Percentiles rank a stretch among this genome's conserved stretches.
Conservation (phyloP, 2,113 vertebrate genomes). For the Pelecanoides urinatrix region DNA sequence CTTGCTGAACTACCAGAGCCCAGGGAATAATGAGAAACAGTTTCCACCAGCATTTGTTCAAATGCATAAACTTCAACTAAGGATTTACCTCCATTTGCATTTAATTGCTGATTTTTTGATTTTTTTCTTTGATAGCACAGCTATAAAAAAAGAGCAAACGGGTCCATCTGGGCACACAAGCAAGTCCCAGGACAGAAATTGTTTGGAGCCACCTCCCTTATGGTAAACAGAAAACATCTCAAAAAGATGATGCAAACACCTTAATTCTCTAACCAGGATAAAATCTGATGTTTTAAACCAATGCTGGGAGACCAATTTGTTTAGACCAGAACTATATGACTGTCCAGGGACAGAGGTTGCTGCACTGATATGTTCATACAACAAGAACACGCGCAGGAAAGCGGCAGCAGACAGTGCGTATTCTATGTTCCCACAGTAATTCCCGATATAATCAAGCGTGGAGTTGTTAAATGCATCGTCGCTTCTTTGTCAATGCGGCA, state of each 20-base stretch:
- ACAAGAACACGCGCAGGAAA: not conserved
- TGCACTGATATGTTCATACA: too few relatives aligned
- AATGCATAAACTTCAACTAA: not conserved
- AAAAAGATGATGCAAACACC: not conserved
- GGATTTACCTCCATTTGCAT: not conserved
- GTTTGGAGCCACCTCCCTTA: not conserved
- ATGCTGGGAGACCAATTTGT: not conserved
- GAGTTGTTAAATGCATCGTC: not conserved
- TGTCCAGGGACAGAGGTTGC: not conserved
- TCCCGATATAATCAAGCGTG: not conserved
- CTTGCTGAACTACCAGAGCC: not conserved
- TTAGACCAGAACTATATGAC: not conserved
- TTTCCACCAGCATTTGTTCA: not conserved
- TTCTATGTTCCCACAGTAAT: not conserved
- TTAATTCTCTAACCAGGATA: not conserved
- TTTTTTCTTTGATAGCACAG: not conserved
- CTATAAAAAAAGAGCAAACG: not conserved
- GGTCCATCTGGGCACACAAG: rapidly evolving
- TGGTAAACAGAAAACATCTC: not conserved
- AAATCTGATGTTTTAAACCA: not conserved
- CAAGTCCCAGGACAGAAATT: not conserved
- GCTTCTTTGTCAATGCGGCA: not conserved
- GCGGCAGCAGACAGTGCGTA: not conserved
- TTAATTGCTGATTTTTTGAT: not conserved
- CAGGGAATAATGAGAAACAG: not conserved